A percentile compares a stretch with the other conserved stretches of the same genome.
phyloP scores from a whole-genome alignment of 2,888 invertebrate species.

The Linnaemya vulpina region DNA sequence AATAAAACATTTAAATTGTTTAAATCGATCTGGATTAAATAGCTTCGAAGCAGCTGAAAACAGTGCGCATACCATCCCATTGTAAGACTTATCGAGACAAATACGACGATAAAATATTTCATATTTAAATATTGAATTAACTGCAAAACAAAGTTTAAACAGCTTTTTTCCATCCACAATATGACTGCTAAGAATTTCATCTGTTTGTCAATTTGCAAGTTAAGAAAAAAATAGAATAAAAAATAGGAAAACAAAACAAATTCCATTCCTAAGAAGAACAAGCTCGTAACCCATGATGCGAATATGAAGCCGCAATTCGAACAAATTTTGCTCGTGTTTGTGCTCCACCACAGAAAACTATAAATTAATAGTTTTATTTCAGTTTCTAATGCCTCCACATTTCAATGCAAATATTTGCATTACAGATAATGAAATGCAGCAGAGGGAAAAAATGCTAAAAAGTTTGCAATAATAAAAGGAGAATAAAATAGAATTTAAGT shows the following conservation, averaged over 20 bases:
- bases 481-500: background rate
- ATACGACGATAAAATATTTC: too few relatives aligned
- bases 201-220: background rate
- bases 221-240: too few relatives aligned
- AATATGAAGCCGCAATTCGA: conserved; percentile 1
- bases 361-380: conserved; percentile 46
- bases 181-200: background rate
- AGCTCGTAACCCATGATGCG: background rate
- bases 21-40: too few relatives aligned
- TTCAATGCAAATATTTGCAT: conserved; percentile 49
- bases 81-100: too few relatives aligned
- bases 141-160: background rate
- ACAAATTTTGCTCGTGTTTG: background rate
- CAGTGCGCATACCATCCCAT: too few relatives aligned
- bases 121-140: background rate
- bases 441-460: conserved; percentile 12
- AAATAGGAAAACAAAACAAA: background rate
- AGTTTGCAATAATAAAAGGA: conserved; percentile 11
- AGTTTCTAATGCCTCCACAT: conserved; percentile 13
- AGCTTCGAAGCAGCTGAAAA: too few relatives aligned
- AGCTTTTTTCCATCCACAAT: background rate
- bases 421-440: background rate
- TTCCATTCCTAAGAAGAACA: background rate
- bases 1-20: too few relatives aligned
- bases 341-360: background rate